Evolutionary conservation across 1,140 invertebrate genomes (phyloP), one percentile per base, ranked within the genome.

Genomic region (Lepidurus arcticus): DNA sequence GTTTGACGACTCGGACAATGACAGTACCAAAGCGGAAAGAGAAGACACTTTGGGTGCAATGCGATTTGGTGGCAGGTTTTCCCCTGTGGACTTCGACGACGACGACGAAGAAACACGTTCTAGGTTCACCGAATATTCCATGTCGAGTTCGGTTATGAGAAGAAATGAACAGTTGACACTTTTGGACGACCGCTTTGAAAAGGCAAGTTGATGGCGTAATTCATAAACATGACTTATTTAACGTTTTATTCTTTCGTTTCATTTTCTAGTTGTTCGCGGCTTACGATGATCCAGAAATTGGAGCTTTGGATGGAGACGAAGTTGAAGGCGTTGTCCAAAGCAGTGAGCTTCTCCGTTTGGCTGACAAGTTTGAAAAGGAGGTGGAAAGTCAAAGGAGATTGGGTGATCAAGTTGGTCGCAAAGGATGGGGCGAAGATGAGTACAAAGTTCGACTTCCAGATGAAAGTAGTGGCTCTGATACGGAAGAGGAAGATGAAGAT

Each of bases 101-200:
- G 76, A 81, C 7, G 89, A 92, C 78, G 91, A 93, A 82, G 93
- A 96, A 84, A 92, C 92, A 0, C 95, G 93, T 84, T 94, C 95
- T 0, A 86, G 91, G 21, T 98, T 98, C 84, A 97, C 96, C 0
- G 91, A 94, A 82, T 98, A 97, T 85, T 98, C 96, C 0, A 94
- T 98, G 91, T 92, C 92, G 0, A 97, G 94, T 73, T 96, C 94
- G 82, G 92, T 97, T 0, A 93, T 98, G 5, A 88, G 88, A 78
- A 89, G 96, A 81, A 97, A 96, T 85, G 89, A 95, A 78, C 91
- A 93, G 75, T 86, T 98, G 0, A 88, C 90, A 0, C 83, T 95
- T 43, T 84, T 98, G 0, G 97, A 98, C 88, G 91, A 96, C 82
- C 89, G 91, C 82, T 98, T 98, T 88, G 96, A 98, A 86, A 90